A percentile compares a stretch with the other conserved stretches of the same genome.
phyloP scores from a whole-genome alignment of 2,888 invertebrate genomes.

The Meandrusa payeni region DNA sequence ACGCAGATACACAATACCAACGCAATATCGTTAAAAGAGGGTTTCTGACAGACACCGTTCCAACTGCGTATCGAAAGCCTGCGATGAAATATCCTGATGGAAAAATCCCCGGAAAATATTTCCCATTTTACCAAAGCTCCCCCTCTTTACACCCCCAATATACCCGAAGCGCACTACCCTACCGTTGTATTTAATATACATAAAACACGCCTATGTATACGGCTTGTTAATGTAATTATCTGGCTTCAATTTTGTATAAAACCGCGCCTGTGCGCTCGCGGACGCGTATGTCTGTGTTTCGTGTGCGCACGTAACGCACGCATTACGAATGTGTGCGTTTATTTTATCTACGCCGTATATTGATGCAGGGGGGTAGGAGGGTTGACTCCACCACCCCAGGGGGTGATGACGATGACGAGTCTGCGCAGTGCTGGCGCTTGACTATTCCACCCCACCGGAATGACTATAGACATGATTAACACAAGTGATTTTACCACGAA shows the following conservation, averaged over 20 bases:
- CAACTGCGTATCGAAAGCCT: conserved; percentile 35
- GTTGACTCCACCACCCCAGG: conserved; percentile 30
- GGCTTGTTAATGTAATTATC: conserved; percentile 70
- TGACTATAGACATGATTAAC: conserved; percentile 41
- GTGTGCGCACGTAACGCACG: conserved; percentile 32
- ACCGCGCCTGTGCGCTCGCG: conserved; percentile 29
- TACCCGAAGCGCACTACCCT: conserved; percentile 14
- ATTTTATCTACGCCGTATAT: conserved; percentile 71
- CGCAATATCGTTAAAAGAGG: conserved; percentile 41
- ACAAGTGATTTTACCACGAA: conserved; percentile 48
- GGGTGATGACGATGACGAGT: conserved; percentile 67
- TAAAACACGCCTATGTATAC: conserved; percentile 34
- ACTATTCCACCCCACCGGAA: conserved; percentile 32
- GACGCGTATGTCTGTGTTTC: conserved; percentile 29
- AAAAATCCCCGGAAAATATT: conserved; percentile 53
- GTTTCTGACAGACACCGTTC: conserved; percentile 34
- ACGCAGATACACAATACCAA: no score
- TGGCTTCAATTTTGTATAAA: conserved; percentile 69
- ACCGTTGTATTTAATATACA: conserved; percentile 24
- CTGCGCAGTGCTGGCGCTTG: conserved; percentile 56
- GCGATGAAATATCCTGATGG: conserved; percentile 33
- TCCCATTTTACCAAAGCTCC: conserved; percentile 45
- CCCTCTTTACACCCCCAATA: conserved; percentile 31
- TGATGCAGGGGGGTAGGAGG: conserved; percentile 51
- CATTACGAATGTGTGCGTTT: conserved; percentile 38